Conservation (phyloP, 53 echinoderm and acorn worm genomes). For the Antedon mediterranea region DNA sequence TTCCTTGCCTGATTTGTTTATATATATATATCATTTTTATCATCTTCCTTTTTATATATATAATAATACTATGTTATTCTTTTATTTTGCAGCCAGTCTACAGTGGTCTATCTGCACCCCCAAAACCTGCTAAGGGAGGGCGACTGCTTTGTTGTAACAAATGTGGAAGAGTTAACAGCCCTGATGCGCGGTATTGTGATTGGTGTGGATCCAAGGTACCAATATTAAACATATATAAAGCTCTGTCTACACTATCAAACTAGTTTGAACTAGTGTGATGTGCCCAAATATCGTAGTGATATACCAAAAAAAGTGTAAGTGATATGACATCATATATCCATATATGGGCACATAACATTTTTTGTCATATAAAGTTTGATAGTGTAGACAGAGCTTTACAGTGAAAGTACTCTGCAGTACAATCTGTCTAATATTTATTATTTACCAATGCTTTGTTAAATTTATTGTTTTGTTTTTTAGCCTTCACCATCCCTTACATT, state of each 20-base stretch:
- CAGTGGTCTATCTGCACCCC: slow-evolving; percentile 52
- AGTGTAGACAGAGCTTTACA: too few relatives aligned
- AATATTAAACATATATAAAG: background rate
- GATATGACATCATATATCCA: too few relatives aligned
- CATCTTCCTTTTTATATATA: too few relatives aligned
- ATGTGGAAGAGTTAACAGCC: slow-evolving; percentile 95
- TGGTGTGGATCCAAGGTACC: slow-evolving; percentile 98
- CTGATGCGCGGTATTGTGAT: slow-evolving; percentile 94
- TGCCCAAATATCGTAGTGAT: too few relatives aligned
- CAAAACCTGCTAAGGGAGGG: slow-evolving; percentile 60
- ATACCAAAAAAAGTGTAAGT: too few relatives aligned
- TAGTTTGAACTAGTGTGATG: too few relatives aligned
- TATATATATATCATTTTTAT: too few relatives aligned
- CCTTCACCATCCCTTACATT: slow-evolving; percentile 65
- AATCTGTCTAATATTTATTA: background rate
- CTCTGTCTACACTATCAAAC: too few relatives aligned
- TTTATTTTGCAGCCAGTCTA: slow-evolving; percentile 45
- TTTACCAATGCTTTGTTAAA: too few relatives aligned
- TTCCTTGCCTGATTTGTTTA: too few relatives aligned
- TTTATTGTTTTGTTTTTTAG: slow-evolving; percentile 12
- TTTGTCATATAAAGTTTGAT: background rate
- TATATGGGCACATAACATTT: too few relatives aligned
- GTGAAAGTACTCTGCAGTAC: background rate
- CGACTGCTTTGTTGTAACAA: slow-evolving; percentile 89
- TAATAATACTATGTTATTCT: background rate